phyloP scores from a whole-genome alignment of 2,888 invertebrate genomes.

The Lacanobia wlatinum region DNA sequence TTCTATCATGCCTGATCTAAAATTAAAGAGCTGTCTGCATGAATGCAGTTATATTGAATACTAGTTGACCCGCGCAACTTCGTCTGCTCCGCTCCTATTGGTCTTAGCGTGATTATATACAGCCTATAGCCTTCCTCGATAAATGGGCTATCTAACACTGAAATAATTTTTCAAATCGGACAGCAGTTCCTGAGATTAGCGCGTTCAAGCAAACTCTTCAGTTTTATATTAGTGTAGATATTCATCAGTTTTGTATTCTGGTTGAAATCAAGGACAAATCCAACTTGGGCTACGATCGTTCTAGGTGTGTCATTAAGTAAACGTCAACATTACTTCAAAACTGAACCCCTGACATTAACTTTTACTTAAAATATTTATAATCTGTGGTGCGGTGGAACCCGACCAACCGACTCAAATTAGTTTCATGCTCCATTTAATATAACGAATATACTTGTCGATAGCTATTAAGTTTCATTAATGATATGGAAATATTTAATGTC shows the following conservation, averaged over 20 bases:
- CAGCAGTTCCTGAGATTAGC: no score
- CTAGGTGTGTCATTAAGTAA: not conserved
- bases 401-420: constrained; percentile 56
- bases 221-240: no score
- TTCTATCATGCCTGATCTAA: not conserved
- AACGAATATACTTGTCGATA: constrained; percentile 53
- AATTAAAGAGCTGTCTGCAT: not conserved
- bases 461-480: constrained; percentile 56
- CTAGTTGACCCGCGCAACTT: no score
- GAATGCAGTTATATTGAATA: no score
- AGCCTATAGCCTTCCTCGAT: no score
- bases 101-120: no score
- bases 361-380: constrained; percentile 47
- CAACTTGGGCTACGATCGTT: not conserved
- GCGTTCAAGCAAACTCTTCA: no score
- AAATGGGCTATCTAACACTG: no score
- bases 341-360: not conserved
- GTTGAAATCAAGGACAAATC: no score
- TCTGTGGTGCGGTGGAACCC: constrained; percentile 34
- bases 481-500: constrained; percentile 52
- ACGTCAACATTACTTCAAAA: not conserved
- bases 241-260: no score
- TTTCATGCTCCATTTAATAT: constrained; percentile 65
- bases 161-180: no score
- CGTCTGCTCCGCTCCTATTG: no score